A percentile compares a stretch with the other conserved stretches of the same genome.
phyloP scores from a whole-genome alignment of 2,113 vertebrate species.

The Labeo catla region DNA sequence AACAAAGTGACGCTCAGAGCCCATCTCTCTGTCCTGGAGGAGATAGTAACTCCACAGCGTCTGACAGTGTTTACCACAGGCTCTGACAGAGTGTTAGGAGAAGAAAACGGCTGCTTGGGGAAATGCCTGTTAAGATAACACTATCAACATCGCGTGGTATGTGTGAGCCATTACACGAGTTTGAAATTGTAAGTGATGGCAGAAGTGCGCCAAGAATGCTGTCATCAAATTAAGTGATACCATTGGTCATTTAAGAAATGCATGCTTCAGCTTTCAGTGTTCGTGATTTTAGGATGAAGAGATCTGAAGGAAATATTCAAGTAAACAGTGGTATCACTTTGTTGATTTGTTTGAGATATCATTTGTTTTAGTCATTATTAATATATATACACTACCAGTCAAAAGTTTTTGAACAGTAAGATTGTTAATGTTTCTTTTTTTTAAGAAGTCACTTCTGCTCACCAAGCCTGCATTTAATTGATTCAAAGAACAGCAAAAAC shows the following conservation, averaged over 20 bases:
- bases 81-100: conserved; percentile 76
- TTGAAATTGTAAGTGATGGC: conserved; percentile 55
- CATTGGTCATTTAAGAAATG: conserved; percentile 17
- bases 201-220: conserved; percentile 47
- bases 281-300: neutral
- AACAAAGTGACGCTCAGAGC: conserved; percentile 72
- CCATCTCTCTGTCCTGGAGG: conserved; percentile 52
- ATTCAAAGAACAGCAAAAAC: too few species aligned
- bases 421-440: too few species aligned
- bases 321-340: neutral
- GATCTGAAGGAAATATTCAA: neutral
- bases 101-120: conserved; percentile 59
- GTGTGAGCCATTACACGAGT: conserved; percentile 48
- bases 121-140: conserved; percentile 75
- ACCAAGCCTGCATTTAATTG: too few species aligned
- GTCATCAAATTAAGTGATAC: conserved; percentile 23
- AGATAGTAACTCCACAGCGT: conserved; percentile 68
- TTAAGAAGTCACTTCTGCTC: too few species aligned
- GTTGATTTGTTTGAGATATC: too few species aligned
- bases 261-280: conserved; percentile 15
- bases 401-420: too few species aligned
- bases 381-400: too few species aligned
- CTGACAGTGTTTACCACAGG: conserved; percentile 77
- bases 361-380: too few species aligned
- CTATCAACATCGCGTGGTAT: conserved; percentile 65